phyloP scores from a whole-genome alignment of 2,797 vertebrate species.

The Manis crassicaudata region DNA sequence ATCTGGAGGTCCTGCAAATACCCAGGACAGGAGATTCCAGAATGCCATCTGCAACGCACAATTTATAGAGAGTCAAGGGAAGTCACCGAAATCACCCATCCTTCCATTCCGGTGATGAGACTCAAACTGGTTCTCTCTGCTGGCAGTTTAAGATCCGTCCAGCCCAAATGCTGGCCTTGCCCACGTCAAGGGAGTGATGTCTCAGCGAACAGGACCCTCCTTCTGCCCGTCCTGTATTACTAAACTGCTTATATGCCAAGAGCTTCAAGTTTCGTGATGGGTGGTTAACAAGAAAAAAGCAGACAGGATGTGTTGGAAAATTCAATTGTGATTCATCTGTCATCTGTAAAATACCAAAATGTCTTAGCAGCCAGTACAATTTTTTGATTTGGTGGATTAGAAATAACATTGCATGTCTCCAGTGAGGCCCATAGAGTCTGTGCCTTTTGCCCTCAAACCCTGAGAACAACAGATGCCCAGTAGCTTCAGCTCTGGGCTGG shows the following conservation, averaged over 20 bases:
- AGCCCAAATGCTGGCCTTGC: neutral
- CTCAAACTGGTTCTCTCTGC: neutral
- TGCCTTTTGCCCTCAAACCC: neutral
- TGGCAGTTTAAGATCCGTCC: neutral
- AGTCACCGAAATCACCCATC: neutral
- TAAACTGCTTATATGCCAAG: neutral
- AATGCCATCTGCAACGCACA: neutral
- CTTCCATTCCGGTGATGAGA: neutral
- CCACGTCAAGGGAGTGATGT: accelerated
- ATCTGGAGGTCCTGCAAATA: neutral
- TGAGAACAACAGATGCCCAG: neutral
- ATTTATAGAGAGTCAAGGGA: neutral
- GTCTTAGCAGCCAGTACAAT: neutral
- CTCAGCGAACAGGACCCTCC: neutral
- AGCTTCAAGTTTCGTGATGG: neutral
- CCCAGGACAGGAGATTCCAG: neutral
- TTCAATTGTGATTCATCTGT: neutral
- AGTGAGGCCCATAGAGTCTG: neutral
- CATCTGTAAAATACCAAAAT: neutral
- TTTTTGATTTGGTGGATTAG: slow-evolving; percentile 2
- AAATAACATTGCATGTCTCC: neutral
- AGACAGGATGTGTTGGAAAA: neutral
- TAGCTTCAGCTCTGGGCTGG: neutral
- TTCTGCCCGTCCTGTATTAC: neutral
- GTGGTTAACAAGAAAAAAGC: neutral